These are phyloP conservation scores for Pammene fasciana DNA, from an alignment of 2,888 invertebrate species.

Conservation along the genomic window DNA sequence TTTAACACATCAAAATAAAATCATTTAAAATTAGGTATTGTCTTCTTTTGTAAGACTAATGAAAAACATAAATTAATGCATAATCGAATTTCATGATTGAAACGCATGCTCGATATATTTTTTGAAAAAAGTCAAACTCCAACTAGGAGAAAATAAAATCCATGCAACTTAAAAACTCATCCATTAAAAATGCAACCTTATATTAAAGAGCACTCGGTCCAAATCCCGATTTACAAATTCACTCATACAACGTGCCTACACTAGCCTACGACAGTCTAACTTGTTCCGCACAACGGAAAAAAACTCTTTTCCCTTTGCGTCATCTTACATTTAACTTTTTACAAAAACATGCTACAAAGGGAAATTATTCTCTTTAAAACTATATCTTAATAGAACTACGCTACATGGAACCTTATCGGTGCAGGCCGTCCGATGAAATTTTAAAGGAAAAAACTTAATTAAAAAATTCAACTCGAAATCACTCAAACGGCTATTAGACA, in stretches of 20 bases:
- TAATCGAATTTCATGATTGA: conserved; percentile 20
- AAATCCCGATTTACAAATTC: conserved; percentile 63
- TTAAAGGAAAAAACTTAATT: conserved; percentile 26
- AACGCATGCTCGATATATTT: conserved; percentile 14
- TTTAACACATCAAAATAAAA: conserved; percentile 43
- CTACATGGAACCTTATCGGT: conserved; percentile 76
- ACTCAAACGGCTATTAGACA: no score
- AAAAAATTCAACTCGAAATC: conserved; percentile 38
- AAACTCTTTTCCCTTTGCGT: conserved; percentile 71
- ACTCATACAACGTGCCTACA: conserved; percentile 75
- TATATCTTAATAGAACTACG: conserved; percentile 58
- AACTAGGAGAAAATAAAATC: background rate
- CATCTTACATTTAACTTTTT: conserved; percentile 71
- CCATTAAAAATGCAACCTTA: conserved; percentile 18
- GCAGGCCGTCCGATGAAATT: conserved; percentile 64
- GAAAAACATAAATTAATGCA: conserved; percentile 35
- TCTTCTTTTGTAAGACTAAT: conserved; percentile 24
- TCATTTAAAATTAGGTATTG: conserved; percentile 40
- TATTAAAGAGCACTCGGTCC: conserved; percentile 59
- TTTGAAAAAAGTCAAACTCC: conserved; percentile 19
- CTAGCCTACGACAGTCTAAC: conserved; percentile 82
- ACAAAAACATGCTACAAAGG: conserved; percentile 67
- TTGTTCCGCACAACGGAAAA: conserved; percentile 82
- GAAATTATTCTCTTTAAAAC: conserved; percentile 62
- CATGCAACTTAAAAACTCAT: conserved; percentile 23